Evolutionary conservation across 2,888 invertebrate genomes (phyloP).

Genomic region (Oscheius myriophilus): DNA sequence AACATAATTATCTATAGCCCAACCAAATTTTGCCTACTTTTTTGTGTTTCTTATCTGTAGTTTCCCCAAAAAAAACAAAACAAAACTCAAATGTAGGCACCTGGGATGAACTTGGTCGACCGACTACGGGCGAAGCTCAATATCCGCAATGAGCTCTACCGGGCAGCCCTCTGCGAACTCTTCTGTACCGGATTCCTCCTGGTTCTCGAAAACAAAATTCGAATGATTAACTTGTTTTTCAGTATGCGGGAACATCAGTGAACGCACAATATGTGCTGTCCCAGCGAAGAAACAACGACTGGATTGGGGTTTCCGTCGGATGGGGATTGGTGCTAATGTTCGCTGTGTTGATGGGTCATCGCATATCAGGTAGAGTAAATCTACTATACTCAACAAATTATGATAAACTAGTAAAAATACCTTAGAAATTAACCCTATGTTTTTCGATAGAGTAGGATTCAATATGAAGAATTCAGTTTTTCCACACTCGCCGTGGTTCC

Average conservation of each 20-base stretch:
- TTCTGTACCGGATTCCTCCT: slow-evolving; percentile 59
- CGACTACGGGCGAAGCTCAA: slow-evolving; percentile 43
- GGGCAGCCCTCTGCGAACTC: slow-evolving; percentile 55
- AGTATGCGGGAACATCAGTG: slow-evolving; percentile 61
- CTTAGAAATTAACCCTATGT: too few species aligned
- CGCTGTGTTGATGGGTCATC: slow-evolving; percentile 59
- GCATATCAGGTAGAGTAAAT: slow-evolving; percentile 51
- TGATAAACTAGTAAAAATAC: too few species aligned
- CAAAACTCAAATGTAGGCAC: slow-evolving; percentile 6
- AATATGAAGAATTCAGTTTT: background rate
- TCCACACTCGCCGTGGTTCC: slow-evolving; percentile 6
- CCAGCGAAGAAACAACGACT: slow-evolving; percentile 54
- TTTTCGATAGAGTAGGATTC: background rate
- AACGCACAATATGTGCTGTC: slow-evolving; percentile 62
- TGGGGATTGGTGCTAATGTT: slow-evolving; percentile 66
- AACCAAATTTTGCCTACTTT: background rate
- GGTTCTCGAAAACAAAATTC: slow-evolving; percentile 31
- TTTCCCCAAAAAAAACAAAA: background rate
- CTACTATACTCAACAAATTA: background rate
- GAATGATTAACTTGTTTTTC: slow-evolving; percentile 27
- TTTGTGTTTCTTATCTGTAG: background rate
- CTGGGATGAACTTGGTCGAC: slow-evolving; percentile 49
- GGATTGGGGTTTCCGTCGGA: slow-evolving; percentile 60
- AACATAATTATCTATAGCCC: too few species aligned
- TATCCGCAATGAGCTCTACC: slow-evolving; percentile 51